These are phyloP conservation scores for Nicator chloris DNA, from an alignment of 2,113 vertebrate species.

Conservation along the genomic window DNA sequence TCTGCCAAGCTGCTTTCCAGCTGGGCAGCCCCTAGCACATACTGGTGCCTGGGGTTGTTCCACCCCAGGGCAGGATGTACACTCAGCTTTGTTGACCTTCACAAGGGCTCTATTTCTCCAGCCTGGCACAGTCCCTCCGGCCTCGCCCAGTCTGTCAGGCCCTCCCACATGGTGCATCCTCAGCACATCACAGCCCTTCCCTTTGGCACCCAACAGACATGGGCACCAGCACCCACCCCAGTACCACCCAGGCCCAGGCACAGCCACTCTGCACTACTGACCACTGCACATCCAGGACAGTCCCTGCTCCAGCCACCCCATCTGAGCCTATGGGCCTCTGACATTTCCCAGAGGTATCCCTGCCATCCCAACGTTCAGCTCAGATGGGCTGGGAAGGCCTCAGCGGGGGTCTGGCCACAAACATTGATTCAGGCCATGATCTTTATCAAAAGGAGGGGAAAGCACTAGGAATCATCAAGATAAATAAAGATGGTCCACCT, in stretches of 20 bases:
- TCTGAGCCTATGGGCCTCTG: not conserved
- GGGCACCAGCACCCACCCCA: rapidly evolving
- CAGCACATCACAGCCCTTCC: not conserved
- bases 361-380: not conserved
- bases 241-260: not conserved
- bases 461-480: too few relatives aligned
- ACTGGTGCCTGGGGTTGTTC: rapidly evolving
- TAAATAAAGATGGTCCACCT: not conserved
- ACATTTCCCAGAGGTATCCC: not conserved
- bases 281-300: rapidly evolving
- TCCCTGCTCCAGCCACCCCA: not conserved
- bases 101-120: not conserved
- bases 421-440: not conserved
- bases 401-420: not conserved
- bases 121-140: rapidly evolving
- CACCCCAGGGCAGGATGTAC: rapidly evolving
- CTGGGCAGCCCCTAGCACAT: not conserved
- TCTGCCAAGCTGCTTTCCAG: rapidly evolving
- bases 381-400: too few relatives aligned
- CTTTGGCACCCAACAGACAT: not conserved
- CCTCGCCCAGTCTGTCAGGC: not conserved
- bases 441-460: not conserved
- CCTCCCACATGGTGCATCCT: rapidly evolving
- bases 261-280: rapidly evolving
- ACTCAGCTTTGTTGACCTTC: not conserved